Evolutionary conservation across 92 coral and sea anemone genomes (phyloP).

Genomic region (Epizoanthus ramosus): DNA sequence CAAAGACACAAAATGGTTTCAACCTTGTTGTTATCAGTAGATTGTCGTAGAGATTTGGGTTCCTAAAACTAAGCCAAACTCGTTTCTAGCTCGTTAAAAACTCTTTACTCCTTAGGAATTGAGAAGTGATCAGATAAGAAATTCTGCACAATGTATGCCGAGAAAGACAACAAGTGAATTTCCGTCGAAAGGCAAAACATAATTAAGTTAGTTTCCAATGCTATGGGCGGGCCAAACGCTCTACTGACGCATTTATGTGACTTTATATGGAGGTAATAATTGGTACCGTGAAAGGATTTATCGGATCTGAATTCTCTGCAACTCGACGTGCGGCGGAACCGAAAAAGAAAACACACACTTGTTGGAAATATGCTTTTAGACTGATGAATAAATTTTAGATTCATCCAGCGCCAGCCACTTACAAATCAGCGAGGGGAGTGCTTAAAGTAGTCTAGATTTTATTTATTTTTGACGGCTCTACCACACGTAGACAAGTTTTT

Average conservation of each 20-base stretch:
- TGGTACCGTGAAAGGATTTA: not conserved
- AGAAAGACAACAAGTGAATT: not conserved
- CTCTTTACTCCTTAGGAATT: no score
- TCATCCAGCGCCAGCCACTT: not conserved
- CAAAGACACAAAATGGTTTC: no score
- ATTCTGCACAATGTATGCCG: no score
- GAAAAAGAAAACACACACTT: conserved; percentile 17
- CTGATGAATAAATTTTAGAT: not conserved
- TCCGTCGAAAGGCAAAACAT: not conserved
- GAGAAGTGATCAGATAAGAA: no score
- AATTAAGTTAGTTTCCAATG: not conserved
- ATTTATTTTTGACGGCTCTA: no score
- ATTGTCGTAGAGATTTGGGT: no score
- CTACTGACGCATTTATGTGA: not conserved
- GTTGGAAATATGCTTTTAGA: not conserved
- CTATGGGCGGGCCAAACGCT: not conserved
- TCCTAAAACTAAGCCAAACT: no score
- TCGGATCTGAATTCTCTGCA: not conserved
- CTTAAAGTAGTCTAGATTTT: no score
- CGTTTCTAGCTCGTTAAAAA: no score
- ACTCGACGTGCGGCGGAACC: not conserved
- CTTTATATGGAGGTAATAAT: not conserved
- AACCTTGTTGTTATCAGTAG: no score
- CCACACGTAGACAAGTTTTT: no score
- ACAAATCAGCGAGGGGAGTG: not conserved